Evolutionary conservation across 2,888 invertebrate genomes (phyloP), one percentile per base, ranked within the genome.

Genomic region (Acanthosepion esculentum): DNA sequence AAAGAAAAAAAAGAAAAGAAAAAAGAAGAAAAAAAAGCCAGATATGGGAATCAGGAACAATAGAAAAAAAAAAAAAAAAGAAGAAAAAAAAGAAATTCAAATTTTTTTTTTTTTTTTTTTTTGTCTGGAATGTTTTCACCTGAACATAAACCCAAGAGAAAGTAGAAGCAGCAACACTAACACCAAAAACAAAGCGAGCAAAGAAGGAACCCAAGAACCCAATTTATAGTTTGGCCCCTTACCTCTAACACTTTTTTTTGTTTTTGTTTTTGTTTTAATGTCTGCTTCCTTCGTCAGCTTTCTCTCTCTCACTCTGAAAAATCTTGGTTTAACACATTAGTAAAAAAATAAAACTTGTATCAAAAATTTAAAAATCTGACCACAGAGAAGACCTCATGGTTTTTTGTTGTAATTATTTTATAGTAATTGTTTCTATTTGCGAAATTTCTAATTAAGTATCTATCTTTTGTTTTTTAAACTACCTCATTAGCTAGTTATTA

Each of bases 141-240:
- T 78, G 78, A 78, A 78, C 15, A 78, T 12, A 78, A n/a, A 78
- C 78, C 78, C 78, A 78, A 23, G 78, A 78, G n/a, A 33, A n/a
- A 78, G n/a, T n/a, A n/a, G 78, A 78, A 78, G 78, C n/a, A 10
- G 78, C 78, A 78, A 78, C n/a, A 78, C 78, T 78, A 78, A 78
- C 78, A 78, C 78, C 78, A 78, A 33, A 78, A 15, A 78, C 78
- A 78, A 78, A 78, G 78, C 78, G 78, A 78, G 78, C 78, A 78
- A 33, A 78, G 78, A 78, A 78, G 15, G n/a, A 78, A 78, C 78
- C 78, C 78, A 78, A 33, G 33, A 78, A 78, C 78, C 78, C 78
- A n/a, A n/a, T 78, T 78, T 10, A n/a, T 10, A 18, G 3, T 78
- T 18, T 78, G n/a, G n/a, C n/a, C 78, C 78, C 78, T 78, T 78